Evolutionary conservation across 92 coral and sea anemone species (phyloP).

Genomic region (Bergia sp.): DNA sequence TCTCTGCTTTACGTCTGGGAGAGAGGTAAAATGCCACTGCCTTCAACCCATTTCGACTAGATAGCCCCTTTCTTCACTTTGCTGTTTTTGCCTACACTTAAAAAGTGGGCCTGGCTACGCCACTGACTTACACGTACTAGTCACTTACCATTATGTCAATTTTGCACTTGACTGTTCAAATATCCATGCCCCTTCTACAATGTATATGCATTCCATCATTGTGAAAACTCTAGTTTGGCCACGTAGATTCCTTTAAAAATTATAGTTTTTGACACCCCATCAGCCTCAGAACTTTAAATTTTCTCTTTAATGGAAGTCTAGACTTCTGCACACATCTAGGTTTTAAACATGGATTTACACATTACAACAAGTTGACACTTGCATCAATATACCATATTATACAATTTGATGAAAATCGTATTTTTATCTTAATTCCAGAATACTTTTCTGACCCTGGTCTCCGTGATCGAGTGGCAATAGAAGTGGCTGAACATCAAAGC

Average conservation of each 20-base stretch:
- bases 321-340: too few relatives aligned
- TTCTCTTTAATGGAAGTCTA: neutral
- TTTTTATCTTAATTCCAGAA: neutral
- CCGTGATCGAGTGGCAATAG: conserved; percentile 10
- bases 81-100: too few relatives aligned
- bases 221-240: neutral
- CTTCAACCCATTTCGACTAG: too few relatives aligned
- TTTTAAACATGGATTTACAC: neutral
- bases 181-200: neutral
- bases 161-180: neutral
- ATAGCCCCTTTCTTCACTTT: too few relatives aligned
- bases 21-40: too few relatives aligned
- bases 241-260: too few relatives aligned
- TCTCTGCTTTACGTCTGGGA: too few relatives aligned
- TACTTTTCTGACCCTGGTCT: conserved; percentile 17
- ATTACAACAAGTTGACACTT: neutral
- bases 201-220: neutral
- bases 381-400: too few relatives aligned
- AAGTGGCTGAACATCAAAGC: conserved; percentile 16
- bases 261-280: neutral
- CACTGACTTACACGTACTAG: too few relatives aligned
- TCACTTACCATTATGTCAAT: neutral
- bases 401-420: neutral
- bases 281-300: neutral
- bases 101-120: too few relatives aligned